A percentile compares a stretch with the other conserved stretches of the same genome.
Evolutionary conservation across 92 coral and sea anemone species (phyloP).

Genomic region (Phenganax stokvisi): DNA sequence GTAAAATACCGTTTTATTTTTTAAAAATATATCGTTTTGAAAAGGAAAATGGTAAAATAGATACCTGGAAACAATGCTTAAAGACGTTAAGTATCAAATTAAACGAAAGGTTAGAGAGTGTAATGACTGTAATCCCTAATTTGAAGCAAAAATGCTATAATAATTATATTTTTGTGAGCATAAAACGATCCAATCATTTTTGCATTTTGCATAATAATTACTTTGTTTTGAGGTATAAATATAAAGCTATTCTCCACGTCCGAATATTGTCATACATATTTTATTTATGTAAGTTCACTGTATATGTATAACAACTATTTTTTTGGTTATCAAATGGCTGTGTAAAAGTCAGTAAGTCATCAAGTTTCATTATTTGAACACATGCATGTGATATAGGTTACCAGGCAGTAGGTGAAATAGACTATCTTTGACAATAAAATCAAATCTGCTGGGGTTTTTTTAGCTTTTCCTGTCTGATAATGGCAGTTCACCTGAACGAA

Average conservation of each 20-base stretch:
- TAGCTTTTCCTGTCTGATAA: slow-evolving; percentile 8
- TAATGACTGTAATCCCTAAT: neutral
- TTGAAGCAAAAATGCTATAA: slow-evolving; percentile 33
- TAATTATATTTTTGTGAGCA: neutral
- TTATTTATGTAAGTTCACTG: no score
- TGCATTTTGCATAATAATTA: neutral
- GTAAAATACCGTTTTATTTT: neutral
- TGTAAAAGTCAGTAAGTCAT: no score
- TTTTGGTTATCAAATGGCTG: no score
- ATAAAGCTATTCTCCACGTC: no score
- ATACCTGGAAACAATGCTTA: slow-evolving; percentile 5
- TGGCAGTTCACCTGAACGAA: slow-evolving; percentile 8
- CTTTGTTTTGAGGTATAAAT: no score
- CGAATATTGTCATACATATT: no score
- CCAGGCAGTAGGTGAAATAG: no score
- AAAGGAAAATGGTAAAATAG: neutral
- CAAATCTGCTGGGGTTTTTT: neutral
- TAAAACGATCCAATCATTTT: neutral
- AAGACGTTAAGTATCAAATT: slow-evolving; percentile 77
- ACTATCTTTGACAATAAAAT: no score
- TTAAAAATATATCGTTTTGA: neutral
- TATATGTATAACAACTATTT: no score
- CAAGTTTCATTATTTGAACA: no score
- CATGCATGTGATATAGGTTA: no score
- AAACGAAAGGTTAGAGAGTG: slow-evolving; percentile 72